Evolutionary conservation across 2,797 vertebrate genomes (phyloP).

Genomic region (Pipistrellus pipistrellus): DNA sequence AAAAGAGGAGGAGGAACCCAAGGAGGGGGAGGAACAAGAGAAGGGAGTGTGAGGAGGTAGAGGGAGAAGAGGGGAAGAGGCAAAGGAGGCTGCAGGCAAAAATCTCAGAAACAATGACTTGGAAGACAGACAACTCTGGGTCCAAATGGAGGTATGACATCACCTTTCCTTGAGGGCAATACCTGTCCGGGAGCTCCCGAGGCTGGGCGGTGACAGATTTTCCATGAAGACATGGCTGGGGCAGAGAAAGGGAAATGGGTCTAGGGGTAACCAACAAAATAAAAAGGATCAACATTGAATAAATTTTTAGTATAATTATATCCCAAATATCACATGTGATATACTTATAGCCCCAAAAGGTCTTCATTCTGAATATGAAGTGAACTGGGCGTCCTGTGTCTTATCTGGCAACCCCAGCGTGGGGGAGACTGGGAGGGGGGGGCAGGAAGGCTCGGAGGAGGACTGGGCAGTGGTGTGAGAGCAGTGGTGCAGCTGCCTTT

Average conservation of each 20-base stretch:
- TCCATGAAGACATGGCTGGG: neutral
- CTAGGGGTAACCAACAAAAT: neutral
- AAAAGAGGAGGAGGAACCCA: neutral
- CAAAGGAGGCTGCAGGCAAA: neutral
- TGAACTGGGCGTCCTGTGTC: neutral
- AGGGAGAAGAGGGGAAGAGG: neutral
- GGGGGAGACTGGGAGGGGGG: neutral
- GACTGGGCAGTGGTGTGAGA: neutral
- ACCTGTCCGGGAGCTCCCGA: too few species aligned
- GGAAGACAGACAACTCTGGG: neutral
- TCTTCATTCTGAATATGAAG: neutral
- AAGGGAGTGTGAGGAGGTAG: neutral
- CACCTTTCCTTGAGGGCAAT: neutral
- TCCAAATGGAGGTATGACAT: neutral
- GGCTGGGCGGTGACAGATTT: neutral
- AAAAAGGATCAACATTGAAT: neutral
- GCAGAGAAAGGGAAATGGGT: neutral
- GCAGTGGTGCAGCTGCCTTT: neutral
- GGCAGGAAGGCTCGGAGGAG: neutral
- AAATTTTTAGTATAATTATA: neutral
- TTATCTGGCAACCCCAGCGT: neutral
- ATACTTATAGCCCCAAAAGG: neutral
- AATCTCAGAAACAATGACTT: neutral
- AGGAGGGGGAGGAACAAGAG: neutral
- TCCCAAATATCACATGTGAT: neutral